These are phyloP conservation scores for Sinocyclocheilus anophthalmus DNA, from an alignment of 2,113 vertebrate species.

Conservation along the genomic window DNA sequence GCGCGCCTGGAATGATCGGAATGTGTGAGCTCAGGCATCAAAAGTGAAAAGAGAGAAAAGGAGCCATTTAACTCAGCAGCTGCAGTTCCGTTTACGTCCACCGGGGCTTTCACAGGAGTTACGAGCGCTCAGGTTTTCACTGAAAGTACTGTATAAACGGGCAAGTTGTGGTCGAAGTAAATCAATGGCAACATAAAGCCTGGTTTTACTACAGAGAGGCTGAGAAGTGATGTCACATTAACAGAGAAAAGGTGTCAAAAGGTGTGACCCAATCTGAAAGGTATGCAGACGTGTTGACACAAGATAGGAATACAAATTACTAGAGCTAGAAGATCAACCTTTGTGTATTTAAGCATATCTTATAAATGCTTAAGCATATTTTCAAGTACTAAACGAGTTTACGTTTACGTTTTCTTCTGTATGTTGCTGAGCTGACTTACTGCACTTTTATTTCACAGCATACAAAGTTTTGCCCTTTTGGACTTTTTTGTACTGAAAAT, in stretches of 20 bases:
- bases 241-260: conserved; percentile 5
- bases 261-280: conserved; percentile 12
- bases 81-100: not conserved
- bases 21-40: conserved; percentile 30
- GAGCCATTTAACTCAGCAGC: conserved; percentile 1
- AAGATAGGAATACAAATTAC: conserved; percentile 1
- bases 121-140: too few relatives aligned
- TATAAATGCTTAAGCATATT: too few relatives aligned
- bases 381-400: too few relatives aligned
- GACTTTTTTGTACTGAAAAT: too few relatives aligned
- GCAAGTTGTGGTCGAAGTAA: not conserved
- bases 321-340: too few relatives aligned
- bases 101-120: not conserved
- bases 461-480: too few relatives aligned
- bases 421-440: too few relatives aligned
- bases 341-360: too few relatives aligned
- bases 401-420: too few relatives aligned
- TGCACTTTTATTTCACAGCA: too few relatives aligned
- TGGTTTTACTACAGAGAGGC: not conserved
- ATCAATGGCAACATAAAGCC: not conserved
- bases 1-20: conserved; percentile 55
- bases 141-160: not conserved
- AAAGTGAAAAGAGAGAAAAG: conserved; percentile 32
- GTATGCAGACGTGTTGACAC: conserved; percentile 38
- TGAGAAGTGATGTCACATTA: conserved; percentile 14